Evolutionary conservation across 2,888 invertebrate species (phyloP).

Genomic region (Pyrocoelia pectoralis): DNA sequence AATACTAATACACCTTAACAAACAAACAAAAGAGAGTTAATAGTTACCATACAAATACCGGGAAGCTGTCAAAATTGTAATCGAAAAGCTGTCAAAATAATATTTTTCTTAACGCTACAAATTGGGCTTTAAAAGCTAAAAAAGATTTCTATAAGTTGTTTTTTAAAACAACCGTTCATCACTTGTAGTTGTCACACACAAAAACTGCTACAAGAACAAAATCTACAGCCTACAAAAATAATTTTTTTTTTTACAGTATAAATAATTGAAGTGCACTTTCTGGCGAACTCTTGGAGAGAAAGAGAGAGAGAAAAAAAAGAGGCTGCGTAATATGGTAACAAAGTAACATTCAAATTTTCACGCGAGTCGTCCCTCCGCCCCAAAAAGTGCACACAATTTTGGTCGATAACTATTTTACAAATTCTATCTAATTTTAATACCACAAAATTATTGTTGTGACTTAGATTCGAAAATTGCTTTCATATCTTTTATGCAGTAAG

Average conservation of each 20-base stretch:
- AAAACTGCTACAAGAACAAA: conserved; percentile 19
- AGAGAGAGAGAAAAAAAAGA: conserved; percentile 15
- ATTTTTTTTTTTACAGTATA: conserved; percentile 27
- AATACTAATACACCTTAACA: too few species aligned
- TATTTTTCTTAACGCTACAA: neutral
- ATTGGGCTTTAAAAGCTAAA: conserved; percentile 1
- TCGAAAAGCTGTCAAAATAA: neutral
- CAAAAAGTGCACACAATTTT: conserved; percentile 33
- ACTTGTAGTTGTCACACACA: neutral
- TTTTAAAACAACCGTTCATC: neutral
- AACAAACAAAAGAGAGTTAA: too few species aligned
- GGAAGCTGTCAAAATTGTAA: neutral
- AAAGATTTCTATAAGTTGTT: neutral
- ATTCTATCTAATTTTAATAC: conserved; percentile 6
- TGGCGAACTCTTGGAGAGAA: neutral
- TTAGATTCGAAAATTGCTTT: conserved; percentile 84
- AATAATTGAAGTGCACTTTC: conserved; percentile 27
- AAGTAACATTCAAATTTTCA: neutral
- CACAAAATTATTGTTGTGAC: conserved; percentile 58
- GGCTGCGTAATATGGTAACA: neutral
- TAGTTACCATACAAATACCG: neutral
- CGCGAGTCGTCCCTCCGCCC: neutral
- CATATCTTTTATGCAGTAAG: conserved; percentile 82
- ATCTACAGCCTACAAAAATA: conserved; percentile 34
- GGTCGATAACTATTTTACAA: conserved; percentile 27